Conservation (phyloP, 2,888 invertebrate genomes). For the Drosophila siamana region DNA sequence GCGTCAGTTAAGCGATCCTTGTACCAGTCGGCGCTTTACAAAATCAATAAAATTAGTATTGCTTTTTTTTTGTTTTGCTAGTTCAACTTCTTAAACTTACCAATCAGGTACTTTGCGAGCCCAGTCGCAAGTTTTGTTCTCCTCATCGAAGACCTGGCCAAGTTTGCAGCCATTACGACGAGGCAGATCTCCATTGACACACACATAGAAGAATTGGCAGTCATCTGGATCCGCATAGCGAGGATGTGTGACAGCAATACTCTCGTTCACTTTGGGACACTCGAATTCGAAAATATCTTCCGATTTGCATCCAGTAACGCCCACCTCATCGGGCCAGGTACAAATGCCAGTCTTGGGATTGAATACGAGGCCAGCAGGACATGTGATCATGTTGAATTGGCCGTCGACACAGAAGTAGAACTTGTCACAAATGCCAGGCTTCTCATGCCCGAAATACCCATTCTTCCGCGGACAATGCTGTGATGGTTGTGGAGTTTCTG, state of each 20-base stretch:
- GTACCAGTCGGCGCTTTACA: constrained; percentile 94
- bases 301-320: constrained; percentile 93
- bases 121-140: constrained; percentile 92
- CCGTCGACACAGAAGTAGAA: constrained; percentile 96
- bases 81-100: constrained; percentile 86
- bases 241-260: constrained; percentile 91
- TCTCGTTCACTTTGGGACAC: constrained; percentile 92
- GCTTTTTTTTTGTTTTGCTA: too few relatives aligned
- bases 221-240: constrained; percentile 95
- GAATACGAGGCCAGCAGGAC: constrained; percentile 94
- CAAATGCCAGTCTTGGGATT: constrained; percentile 95
- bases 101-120: constrained; percentile 95
- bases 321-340: constrained; percentile 96
- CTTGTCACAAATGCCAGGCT: constrained; percentile 91
- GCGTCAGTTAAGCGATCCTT: constrained; percentile 93
- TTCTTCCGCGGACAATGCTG: constrained; percentile 92
- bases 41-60: background rate
- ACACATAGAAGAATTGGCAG: constrained; percentile 96
- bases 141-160: constrained; percentile 95
- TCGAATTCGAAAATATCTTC: constrained; percentile 93
- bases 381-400: constrained; percentile 95
- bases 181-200: constrained; percentile 94
- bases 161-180: constrained; percentile 94
- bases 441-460: constrained; percentile 95
- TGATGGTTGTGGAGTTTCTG: constrained; percentile 91